Evolutionary conservation across 2,797 vertebrate genomes (phyloP), one percentile per base, ranked within the genome.

Genomic region (Brotula barbata): DNA sequence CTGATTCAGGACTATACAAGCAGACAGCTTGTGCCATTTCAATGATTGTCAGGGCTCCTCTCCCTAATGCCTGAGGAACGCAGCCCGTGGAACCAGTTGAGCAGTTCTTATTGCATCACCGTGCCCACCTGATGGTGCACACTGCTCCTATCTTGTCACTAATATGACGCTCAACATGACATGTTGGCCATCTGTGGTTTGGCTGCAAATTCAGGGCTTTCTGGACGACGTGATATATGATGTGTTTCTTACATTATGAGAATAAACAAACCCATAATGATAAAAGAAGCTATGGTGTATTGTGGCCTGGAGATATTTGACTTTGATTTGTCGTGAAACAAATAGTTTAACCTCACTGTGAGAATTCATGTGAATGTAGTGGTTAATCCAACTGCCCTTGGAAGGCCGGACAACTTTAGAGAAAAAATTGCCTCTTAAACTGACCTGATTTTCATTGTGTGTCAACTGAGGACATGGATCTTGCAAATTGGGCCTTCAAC

Each of bases 71-170:
- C 46, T 44, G 37, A 77, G 84, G 78, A 86, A 83, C 66, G 67
- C 78, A 73, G 80, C 77, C 71, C 13, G 84, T 71, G 64, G 85
- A 88, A 88, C 88, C 85, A 85, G 89, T 85, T 77, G 80, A 85
- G 79, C 84, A 72, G 74, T 80, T 70, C 82, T 64, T 77, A 52
- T 84, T 85, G 64, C 77, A 75, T 80, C 79, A 79, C 78, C 49
- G 53, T 82, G 67, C 79, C 81, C 85, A 87, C 85, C 83, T 88
- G 81, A 85, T 68, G 73, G 78, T 71, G 76, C 64, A 46, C 58
- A 19, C 64, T 33, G 4, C 59, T 60, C 37, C 1, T 72, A 78
- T 80, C 81, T 73, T 69, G 42, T 81, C 72, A 48, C 52, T 2
- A 54, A 46, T 37, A 13, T 23, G 9, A 25, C 52, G 28, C 65